phyloP scores from a whole-genome alignment of 1,140 invertebrate genomes.

The Bombus balteatus region DNA sequence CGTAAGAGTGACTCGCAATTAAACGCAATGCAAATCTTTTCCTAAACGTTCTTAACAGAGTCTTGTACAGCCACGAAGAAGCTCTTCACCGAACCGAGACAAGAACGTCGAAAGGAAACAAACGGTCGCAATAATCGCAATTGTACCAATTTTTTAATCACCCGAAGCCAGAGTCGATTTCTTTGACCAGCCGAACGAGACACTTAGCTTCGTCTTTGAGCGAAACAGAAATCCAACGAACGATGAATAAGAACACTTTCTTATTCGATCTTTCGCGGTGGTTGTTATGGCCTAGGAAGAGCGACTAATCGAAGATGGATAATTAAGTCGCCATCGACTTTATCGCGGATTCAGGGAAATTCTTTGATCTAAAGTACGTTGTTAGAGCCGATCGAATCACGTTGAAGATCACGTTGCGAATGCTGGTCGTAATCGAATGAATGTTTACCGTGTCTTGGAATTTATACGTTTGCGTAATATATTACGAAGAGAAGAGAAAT shows the following conservation, averaged over 20 bases:
- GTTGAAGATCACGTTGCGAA: not conserved
- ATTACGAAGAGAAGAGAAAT: no score
- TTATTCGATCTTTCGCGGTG: not conserved
- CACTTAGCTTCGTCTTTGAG: not conserved
- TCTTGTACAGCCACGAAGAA: not conserved
- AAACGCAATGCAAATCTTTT: slow-evolving; percentile 29
- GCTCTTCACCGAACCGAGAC: not conserved
- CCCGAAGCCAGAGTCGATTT: no score
- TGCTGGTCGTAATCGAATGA: not conserved
- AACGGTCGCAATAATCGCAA: slow-evolving; percentile 1
- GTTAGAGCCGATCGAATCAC: not conserved
- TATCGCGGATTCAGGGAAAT: not conserved
- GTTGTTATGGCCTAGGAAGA: not conserved
- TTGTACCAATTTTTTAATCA: slow-evolving; percentile 25
- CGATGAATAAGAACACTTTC: slow-evolving; percentile 17
- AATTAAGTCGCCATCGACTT: not conserved
- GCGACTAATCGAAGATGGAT: not conserved
- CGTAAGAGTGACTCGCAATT: slow-evolving; percentile 23
- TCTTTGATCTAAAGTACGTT: not conserved
- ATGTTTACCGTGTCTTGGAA: not conserved
- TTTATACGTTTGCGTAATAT: not conserved
- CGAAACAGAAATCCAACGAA: no score
- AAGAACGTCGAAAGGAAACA: not conserved
- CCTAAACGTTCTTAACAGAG: slow-evolving; percentile 8
- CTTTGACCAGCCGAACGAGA: not conserved